Percentiles rank a stretch among this genome's conserved stretches.
Evolutionary conservation across 2,113 vertebrate species (phyloP).

Genomic region (Lampris megalopsis): DNA sequence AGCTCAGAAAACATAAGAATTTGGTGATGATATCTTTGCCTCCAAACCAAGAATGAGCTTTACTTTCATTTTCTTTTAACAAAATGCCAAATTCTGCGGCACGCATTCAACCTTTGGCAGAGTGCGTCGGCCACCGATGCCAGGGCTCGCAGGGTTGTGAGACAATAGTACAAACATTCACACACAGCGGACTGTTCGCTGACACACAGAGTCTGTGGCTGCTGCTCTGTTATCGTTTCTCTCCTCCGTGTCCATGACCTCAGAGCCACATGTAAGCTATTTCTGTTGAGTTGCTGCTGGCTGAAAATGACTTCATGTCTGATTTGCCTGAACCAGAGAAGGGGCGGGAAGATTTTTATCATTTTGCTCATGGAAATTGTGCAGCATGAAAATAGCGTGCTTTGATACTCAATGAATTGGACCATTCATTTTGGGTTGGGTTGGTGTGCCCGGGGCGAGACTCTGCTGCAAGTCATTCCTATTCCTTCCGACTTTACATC

Average conservation of each 20-base stretch:
- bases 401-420: not conserved
- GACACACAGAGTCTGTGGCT: constrained; percentile 58
- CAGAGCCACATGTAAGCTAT: constrained; percentile 75
- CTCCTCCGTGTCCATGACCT: constrained; percentile 69
- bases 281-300: constrained; percentile 72
- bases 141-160: constrained; percentile 32
- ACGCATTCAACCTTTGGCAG: not conserved
- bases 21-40: too few species aligned
- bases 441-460: constrained; percentile 11
- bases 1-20: too few species aligned
- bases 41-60: too few species aligned
- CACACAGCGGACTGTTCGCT: constrained; percentile 32
- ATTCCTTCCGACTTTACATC: not conserved
- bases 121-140: too few species aligned
- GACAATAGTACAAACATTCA: constrained; percentile 30
- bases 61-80: too few species aligned
- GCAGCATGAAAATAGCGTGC: constrained; percentile 40
- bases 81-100: not conserved
- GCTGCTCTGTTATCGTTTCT: constrained; percentile 72
- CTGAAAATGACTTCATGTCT: constrained; percentile 78
- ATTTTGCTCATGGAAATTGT: constrained; percentile 29
- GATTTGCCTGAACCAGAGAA: constrained; percentile 59
- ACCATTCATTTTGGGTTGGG: not conserved
- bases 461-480: not conserved
- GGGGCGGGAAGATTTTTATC: not conserved